Base-by-base conservation (phyloP, 2,888 invertebrate species). In the Seladonia tumulorum region DNA sequence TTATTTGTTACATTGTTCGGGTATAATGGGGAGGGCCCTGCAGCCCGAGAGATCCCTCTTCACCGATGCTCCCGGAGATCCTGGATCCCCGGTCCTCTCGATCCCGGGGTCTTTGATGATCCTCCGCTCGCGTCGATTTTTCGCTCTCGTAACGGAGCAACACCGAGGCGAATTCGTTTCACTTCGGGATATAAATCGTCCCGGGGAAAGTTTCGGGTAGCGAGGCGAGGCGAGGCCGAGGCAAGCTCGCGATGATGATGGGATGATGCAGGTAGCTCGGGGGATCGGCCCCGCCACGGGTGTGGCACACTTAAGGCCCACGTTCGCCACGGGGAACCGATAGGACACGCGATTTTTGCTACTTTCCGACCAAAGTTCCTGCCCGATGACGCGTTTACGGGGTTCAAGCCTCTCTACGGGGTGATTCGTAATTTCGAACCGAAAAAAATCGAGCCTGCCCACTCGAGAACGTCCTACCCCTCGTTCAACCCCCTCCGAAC, bases 1-100 rank as follows among this genome's bases (percentile, higher is more conserved):
- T 92, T 93, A 92, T 93, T 93, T 92, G 93, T 93, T 91, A 91
- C 91, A 92, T 93, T 92, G 93, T 92, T 92, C 92, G 90, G 83
- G 78, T 86, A 92, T 93, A 93, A 93, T 93, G 91, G 92, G 76
- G 87, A 5, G 89, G 88, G 87, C 87, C 88, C 85, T 83, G 89
- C 87, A 88, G 88, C 90, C 92, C 88, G n/a, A n/a, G 90, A 14
- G 53, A 53, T 53, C 35, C 79, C 72, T 84, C 78, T 90, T 83
- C 87, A 77, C 79, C 89, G 86, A 63, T 87, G 82, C 90, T 77
- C 81, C 83, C 81, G 82, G 89, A 89, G 87, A 85, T 85, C 75
- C 76, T 25, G 49, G 72, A 68, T n/a, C 68, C 39, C 57, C 53
- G 75, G 29, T 53, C 74, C 72, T 57, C 71, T 79, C 76, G 79